A percentile compares a stretch with the other conserved stretches of the same genome.
phyloP scores from a whole-genome alignment of 2,888 invertebrate species.

The Portevinia maculata region DNA sequence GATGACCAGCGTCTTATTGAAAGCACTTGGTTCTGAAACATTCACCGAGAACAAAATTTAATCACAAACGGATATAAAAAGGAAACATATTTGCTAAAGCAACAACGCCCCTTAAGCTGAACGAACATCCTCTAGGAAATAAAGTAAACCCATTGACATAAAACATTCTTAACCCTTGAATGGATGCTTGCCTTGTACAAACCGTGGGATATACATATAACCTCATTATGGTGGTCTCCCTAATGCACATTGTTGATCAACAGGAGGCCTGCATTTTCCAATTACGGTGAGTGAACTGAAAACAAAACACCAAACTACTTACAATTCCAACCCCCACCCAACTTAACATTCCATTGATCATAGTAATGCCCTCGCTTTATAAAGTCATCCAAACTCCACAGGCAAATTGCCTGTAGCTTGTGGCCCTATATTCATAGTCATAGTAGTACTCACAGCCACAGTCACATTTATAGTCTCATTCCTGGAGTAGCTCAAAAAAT shows the following conservation, averaged over 20 bases:
- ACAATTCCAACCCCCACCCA: not conserved
- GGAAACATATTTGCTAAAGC: too few relatives aligned
- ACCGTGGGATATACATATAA: conserved; percentile 2
- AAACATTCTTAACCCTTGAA: conserved; percentile 2
- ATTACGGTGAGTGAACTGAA: conserved; percentile 43
- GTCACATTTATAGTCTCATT: not conserved
- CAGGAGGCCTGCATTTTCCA: conserved; percentile 37
- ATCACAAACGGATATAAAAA: too few relatives aligned
- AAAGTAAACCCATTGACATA: not conserved
- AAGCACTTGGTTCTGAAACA: too few relatives aligned
- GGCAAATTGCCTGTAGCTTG: conserved; percentile 6
- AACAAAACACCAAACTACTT: conserved; percentile 14
- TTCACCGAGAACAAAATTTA: too few relatives aligned
- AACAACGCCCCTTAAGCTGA: too few relatives aligned
- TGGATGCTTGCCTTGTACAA: not conserved
- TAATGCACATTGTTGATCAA: conserved; percentile 14
- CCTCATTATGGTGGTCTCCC: conserved; percentile 7
- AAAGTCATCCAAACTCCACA: conserved; percentile 27
- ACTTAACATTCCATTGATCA: conserved; percentile 25
- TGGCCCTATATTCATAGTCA: conserved; percentile 9
- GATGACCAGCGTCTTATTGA: too few relatives aligned
- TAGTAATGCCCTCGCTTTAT: conserved; percentile 31
- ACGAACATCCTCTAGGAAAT: too few relatives aligned
- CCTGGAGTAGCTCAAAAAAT: not conserved
- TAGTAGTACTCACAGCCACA: conserved; percentile 6